Percentiles rank a stretch among this genome's conserved stretches.
Evolutionary conservation across 1,140 invertebrate species (phyloP).

Genomic region (Cyclargus thomasi): DNA sequence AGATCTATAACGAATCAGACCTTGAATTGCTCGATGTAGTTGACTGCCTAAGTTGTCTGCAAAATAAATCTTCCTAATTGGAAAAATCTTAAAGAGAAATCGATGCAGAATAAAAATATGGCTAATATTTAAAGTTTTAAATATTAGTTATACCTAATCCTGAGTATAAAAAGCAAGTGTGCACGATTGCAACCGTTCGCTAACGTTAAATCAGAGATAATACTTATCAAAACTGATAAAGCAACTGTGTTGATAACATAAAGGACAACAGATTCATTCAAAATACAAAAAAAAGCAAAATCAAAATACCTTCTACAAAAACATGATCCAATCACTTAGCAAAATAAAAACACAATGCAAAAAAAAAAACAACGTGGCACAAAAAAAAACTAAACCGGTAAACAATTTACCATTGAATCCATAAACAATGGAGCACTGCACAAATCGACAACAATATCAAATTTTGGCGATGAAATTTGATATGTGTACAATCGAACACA

Average conservation of each 20-base stretch:
- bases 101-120: too few species aligned
- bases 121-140: neutral
- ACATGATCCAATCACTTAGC: constrained; percentile 52
- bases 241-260: constrained; percentile 66
- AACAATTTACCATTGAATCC: constrained; percentile 57
- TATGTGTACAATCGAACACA: constrained; percentile 53
- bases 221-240: constrained; percentile 63
- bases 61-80: too few species aligned
- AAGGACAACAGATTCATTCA: constrained; percentile 33
- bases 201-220: constrained; percentile 50
- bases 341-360: constrained; percentile 52
- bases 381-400: constrained; percentile 39
- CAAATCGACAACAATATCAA: constrained; percentile 67
- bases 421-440: constrained; percentile 53
- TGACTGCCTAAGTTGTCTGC: too few species aligned
- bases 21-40: too few species aligned
- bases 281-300: constrained; percentile 33
- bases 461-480: constrained; percentile 72
- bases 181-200: constrained; percentile 37
- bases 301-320: constrained; percentile 53
- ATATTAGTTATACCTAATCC: neutral
- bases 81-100: too few species aligned
- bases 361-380: constrained; percentile 40
- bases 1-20: too few species aligned
- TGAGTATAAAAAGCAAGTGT: constrained; percentile 14